Evolutionary conservation across 2,888 invertebrate species (phyloP), one percentile per base, ranked within the genome.

Genomic region (Spialia ferax): DNA sequence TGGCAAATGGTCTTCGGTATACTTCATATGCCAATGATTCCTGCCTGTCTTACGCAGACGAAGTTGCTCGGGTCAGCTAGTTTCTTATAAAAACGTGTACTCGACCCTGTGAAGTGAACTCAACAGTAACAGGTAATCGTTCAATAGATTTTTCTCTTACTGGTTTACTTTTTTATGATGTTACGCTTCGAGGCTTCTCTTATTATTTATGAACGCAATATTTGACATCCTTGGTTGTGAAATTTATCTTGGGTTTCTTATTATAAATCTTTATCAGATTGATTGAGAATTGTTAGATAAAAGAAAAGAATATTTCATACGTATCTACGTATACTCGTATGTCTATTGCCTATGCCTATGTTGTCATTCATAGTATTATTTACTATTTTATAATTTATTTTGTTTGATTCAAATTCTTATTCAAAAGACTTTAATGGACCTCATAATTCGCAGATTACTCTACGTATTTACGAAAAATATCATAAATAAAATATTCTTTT

Each of bases 31-130:
- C n/a, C n/a, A n/a, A n/a, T n/a, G n/a, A n/a, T n/a, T n/a, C n/a
- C n/a, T n/a, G n/a, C n/a, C n/a, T n/a, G n/a, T n/a, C n/a, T 86
- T 88, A 88, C 84, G 82, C 87, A 86, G 86, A 81, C 87, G 85
- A 87, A 90, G 89, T n/a, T n/a, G n/a, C n/a, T n/a, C n/a, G n/a
- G n/a, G n/a, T n/a, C n/a, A n/a, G n/a, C n/a, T n/a, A n/a, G n/a
- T 54, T 63, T 50, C 50, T 50, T 61, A 61, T 22, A 22, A 61
- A 62, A 62, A 62, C 32, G 35, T 50, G 50, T 60, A 18, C 45
- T 20, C 45, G 18, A 20, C 20, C 15, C 45, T 29, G 29, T 23
- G 54, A 15, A 15, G 15, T 29, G 29, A 26, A 29, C 23, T 55
- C 54, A 4, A n/a, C n/a, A 15, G 15, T 29, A 55, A 29, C 29